These are phyloP conservation scores for Pseudomyrmex gracilis DNA, from an alignment of 1,140 invertebrate species.

Conservation along the genomic window DNA sequence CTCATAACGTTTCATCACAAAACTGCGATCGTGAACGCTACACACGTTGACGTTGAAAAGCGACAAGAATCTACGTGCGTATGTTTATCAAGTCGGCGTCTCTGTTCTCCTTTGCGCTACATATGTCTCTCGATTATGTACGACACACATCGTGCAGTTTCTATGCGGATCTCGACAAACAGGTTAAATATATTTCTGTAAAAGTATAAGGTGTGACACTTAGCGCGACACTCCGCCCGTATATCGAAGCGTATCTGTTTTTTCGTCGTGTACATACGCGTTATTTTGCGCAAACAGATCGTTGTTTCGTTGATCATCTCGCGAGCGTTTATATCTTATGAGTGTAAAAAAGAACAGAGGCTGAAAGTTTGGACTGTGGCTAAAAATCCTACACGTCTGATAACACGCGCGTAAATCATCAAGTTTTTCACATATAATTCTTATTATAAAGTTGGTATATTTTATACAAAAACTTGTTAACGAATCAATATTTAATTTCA, in stretches of 20 bases:
- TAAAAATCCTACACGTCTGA: background rate
- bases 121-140: slow-evolving; percentile 56
- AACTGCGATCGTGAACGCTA: slow-evolving; percentile 69
- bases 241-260: slow-evolving; percentile 13
- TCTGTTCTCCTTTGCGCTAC: slow-evolving; percentile 67
- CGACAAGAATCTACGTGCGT: slow-evolving; percentile 74
- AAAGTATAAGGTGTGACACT: slow-evolving; percentile 84
- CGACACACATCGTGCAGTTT: slow-evolving; percentile 57
- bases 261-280: slow-evolving; percentile 8
- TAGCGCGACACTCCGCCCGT: slow-evolving; percentile 56
- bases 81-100: slow-evolving; percentile 64
- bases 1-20: slow-evolving; percentile 53
- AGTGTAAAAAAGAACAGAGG: slow-evolving; percentile 76
- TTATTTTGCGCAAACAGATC: slow-evolving; percentile 31
- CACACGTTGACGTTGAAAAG: slow-evolving; percentile 70
- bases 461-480: background rate
- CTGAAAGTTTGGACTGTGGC: slow-evolving; percentile 33
- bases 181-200: slow-evolving; percentile 74
- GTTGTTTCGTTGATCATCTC: slow-evolving; percentile 1
- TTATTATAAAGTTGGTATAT: background rate
- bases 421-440: background rate
- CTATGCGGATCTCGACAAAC: slow-evolving; percentile 68
- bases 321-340: slow-evolving; percentile 54
- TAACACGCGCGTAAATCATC: no score
- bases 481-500: background rate